These are phyloP conservation scores for Pelecanoides urinatrix DNA, from an alignment of 2,113 vertebrate species.

Conservation along the genomic window DNA sequence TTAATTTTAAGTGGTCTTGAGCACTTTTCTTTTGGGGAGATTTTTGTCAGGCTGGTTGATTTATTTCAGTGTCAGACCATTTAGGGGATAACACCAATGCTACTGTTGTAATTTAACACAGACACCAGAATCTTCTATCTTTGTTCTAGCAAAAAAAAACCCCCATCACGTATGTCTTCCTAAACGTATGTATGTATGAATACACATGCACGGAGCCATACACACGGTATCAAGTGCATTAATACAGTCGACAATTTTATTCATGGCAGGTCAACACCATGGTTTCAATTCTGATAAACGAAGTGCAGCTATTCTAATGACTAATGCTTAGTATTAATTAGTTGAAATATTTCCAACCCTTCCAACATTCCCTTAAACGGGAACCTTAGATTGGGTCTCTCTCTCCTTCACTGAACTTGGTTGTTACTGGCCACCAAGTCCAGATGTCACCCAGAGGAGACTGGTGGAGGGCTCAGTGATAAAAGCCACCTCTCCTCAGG, in stretches of 20 bases:
- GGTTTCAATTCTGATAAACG: background rate
- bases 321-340: background rate
- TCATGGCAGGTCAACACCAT: background rate
- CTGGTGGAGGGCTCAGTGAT: background rate
- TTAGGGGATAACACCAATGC: background rate
- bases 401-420: background rate
- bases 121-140: background rate
- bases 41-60: background rate
- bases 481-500: background rate
- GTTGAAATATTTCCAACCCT: constrained; percentile 4
- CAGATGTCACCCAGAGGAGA: background rate
- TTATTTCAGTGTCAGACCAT: background rate
- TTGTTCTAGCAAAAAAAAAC: background rate
- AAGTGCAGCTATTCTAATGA: background rate
- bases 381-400: background rate
- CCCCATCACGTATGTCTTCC: background rate
- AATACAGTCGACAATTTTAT: background rate
- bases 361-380: constrained; percentile 40
- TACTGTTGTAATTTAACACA: background rate
- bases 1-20: background rate
- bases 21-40: background rate
- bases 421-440: background rate
- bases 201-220: background rate
- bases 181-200: background rate
- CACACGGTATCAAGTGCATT: background rate